Conservation (phyloP, 2,888 invertebrate genomes). For the Atrina japonica region DNA sequence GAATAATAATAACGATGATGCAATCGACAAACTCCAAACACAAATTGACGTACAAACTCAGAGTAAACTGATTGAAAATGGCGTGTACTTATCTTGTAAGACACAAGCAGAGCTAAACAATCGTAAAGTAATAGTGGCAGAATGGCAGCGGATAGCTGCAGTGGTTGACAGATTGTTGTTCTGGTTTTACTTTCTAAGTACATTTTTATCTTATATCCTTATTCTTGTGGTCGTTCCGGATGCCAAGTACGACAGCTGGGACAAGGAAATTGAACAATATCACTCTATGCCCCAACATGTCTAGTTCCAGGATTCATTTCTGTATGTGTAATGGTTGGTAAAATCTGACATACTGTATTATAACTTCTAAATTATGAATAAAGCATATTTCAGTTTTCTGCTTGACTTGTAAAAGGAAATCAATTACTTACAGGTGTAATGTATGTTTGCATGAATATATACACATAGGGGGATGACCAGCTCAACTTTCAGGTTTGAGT, state of each 20-base stretch:
- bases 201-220: conserved; percentile 73
- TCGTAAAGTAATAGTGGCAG: conserved; percentile 72
- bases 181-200: conserved; percentile 75
- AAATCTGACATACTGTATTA: too few species aligned
- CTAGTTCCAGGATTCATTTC: too few species aligned
- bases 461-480: too few species aligned
- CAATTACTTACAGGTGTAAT: too few species aligned
- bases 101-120: conserved; percentile 49
- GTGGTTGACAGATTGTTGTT: conserved; percentile 77
- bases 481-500: too few species aligned
- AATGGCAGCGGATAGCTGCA: conserved; percentile 78
- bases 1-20: conserved; percentile 9
- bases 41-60: not conserved
- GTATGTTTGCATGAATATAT: too few species aligned
- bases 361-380: too few species aligned
- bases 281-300: not conserved
- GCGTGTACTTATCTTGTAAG: conserved; percentile 25
- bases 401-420: too few species aligned
- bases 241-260: conserved; percentile 58
- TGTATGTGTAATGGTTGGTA: too few species aligned
- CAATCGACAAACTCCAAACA: not conserved
- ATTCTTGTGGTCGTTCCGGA: conserved; percentile 74
- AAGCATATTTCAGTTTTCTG: too few species aligned
- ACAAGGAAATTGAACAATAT: conserved; percentile 27
- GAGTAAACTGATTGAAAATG: not conserved